These are phyloP conservation scores for Myiagra hebetior DNA, from an alignment of 2,113 vertebrate species.

Conservation along the genomic window DNA sequence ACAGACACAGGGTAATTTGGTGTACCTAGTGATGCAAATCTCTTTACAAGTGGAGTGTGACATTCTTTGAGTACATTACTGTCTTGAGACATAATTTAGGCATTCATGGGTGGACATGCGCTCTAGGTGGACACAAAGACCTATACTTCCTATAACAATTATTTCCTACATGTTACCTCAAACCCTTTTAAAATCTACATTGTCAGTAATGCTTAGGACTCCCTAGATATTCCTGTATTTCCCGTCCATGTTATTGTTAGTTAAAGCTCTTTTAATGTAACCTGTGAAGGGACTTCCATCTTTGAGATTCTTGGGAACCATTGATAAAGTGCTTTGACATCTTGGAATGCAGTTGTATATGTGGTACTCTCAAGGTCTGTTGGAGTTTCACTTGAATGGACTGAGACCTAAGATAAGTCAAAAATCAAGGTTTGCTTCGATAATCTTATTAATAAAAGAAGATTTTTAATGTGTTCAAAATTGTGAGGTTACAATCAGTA, in stretches of 20 bases:
- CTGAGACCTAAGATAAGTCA: not conserved
- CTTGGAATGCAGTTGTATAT: not conserved
- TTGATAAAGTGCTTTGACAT: not conserved
- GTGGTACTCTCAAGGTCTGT: not conserved
- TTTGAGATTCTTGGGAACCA: not conserved
- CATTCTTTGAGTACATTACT: not conserved
- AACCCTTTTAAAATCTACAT: not conserved
- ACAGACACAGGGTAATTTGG: not conserved
- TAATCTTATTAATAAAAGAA: not conserved
- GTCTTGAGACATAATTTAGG: not conserved
- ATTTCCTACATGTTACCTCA: not conserved
- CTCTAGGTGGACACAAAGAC: not conserved
- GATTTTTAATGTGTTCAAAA: not conserved
- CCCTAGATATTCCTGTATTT: not conserved
- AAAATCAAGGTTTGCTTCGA: not conserved
- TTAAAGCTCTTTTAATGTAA: not conserved
- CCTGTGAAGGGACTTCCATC: not conserved
- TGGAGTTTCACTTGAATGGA: not conserved
- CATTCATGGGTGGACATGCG: not conserved
- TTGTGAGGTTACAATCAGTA: not conserved
- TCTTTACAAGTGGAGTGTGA: not conserved
- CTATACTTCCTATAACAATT: not conserved
- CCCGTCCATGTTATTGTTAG: not conserved
- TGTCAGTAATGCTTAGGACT: not conserved
- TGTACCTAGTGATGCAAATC: not conserved